Percentiles rank a stretch among this genome's conserved stretches.
phyloP scores from a whole-genome alignment of 2,888 invertebrate species.

The Arge pagana region DNA sequence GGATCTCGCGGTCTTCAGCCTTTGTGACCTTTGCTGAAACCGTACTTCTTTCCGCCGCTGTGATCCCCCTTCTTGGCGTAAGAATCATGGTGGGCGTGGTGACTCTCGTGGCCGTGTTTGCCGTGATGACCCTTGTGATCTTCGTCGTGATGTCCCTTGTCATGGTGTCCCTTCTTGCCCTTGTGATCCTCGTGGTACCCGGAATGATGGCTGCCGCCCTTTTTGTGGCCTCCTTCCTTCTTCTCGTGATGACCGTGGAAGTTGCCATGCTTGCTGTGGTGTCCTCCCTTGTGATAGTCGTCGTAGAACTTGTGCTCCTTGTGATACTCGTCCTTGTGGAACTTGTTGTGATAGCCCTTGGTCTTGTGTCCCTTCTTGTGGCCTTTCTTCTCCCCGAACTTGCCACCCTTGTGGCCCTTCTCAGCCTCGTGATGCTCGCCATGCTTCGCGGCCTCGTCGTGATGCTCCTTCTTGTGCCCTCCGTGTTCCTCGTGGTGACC shows the following conservation, averaged over 20 bases:
- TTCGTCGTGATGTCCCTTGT: conserved; percentile 69
- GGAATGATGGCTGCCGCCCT: conserved; percentile 69
- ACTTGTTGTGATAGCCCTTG: conserved; percentile 78
- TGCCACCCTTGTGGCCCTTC: conserved; percentile 70
- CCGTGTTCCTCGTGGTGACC: conserved; percentile 68
- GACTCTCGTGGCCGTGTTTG: conserved; percentile 67
- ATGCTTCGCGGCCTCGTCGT: conserved; percentile 68
- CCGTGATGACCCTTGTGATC: conserved; percentile 69
- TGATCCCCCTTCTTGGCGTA: conserved; percentile 67
- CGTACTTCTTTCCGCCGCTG: conserved; percentile 61
- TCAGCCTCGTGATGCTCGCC: conserved; percentile 71
- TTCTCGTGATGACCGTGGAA: conserved; percentile 69
- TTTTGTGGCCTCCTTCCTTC: conserved; percentile 64
- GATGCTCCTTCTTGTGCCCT: conserved; percentile 68
- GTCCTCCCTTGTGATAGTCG: conserved; percentile 72
- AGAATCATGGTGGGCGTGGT: conserved; percentile 64
- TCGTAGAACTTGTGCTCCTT: conserved; percentile 81
- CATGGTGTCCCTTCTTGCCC: conserved; percentile 68
- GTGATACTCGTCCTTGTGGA: conserved; percentile 78
- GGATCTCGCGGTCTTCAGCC: conserved; percentile 1
- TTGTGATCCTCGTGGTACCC: conserved; percentile 67
- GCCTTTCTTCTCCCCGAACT: conserved; percentile 75
- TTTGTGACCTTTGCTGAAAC: conserved; percentile 34
- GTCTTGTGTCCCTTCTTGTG: conserved; percentile 80
- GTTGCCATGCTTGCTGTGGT: conserved; percentile 71